These are phyloP conservation scores for Clavelina lepadiformis DNA, from an alignment of 23 tunicate species.

Conservation along the genomic window DNA sequence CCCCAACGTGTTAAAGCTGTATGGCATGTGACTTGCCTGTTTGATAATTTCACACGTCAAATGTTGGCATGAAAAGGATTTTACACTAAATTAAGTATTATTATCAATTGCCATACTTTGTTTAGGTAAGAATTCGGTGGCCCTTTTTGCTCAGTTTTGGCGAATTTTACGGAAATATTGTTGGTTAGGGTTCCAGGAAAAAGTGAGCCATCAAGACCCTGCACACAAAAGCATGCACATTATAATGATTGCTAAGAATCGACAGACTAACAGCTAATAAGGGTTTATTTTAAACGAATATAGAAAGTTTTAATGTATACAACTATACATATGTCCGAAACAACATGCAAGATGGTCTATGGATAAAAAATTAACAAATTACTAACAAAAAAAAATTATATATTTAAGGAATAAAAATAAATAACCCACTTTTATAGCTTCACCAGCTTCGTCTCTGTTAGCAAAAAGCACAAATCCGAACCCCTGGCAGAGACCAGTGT, in stretches of 20 bases:
- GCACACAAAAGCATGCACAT: no score
- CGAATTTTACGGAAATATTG: constrained; percentile 23
- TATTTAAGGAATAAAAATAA: background rate
- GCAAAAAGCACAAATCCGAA: constrained; percentile 67
- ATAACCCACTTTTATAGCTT: constrained; percentile 48
- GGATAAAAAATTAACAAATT: background rate
- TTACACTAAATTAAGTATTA: no score
- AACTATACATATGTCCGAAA: background rate
- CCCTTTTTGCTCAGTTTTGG: constrained; percentile 46
- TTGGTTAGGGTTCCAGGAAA: constrained; percentile 14
- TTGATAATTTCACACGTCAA: no score
- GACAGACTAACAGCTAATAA: no score
- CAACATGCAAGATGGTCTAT: background rate
- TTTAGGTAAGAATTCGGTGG: constrained; percentile 18
- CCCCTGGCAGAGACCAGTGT: constrained; percentile 52
- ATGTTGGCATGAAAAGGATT: no score
- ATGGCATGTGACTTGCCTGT: no score
- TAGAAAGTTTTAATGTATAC: no score
- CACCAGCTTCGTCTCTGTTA: constrained; percentile 54
- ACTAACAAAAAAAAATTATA: background rate
- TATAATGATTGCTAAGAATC: background rate
- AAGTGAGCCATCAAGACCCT: constrained; percentile 34
- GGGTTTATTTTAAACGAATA: no score
- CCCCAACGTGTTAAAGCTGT: background rate
- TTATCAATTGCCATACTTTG: constrained; percentile 13